These are phyloP conservation scores for Verasper variegatus DNA, from an alignment of 2,113 vertebrate genomes.

Conservation along the genomic window DNA sequence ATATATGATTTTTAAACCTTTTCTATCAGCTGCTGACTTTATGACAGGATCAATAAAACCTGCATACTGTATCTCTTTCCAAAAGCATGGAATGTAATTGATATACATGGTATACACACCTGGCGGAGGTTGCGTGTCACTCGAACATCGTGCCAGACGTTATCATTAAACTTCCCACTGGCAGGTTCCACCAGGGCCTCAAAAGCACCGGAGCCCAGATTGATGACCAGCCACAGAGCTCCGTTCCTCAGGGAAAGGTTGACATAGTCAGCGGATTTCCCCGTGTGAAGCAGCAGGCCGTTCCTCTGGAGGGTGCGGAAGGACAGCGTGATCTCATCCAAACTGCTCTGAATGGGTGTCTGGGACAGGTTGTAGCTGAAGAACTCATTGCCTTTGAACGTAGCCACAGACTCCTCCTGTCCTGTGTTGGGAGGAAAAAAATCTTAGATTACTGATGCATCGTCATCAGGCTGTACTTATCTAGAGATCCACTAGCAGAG, in stretches of 20 bases:
- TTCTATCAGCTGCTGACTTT: background rate
- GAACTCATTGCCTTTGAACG: conserved; percentile 94
- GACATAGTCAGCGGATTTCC: conserved; percentile 93
- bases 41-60: background rate
- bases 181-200: conserved; percentile 95
- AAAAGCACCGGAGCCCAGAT: conserved; percentile 94
- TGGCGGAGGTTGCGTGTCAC: conserved; percentile 96
- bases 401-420: conserved; percentile 93
- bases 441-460: conserved; percentile 36
- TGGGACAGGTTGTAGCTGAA: conserved; percentile 98
- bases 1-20: background rate
- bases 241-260: conserved; percentile 94
- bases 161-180: conserved; percentile 93
- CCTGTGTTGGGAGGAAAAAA: conserved; percentile 77
- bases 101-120: conserved; percentile 76
- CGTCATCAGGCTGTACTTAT: background rate
- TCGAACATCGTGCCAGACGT: conserved; percentile 91
- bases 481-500: background rate
- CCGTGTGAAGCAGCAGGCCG: conserved; percentile 95
- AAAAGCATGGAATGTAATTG: no score
- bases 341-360: conserved; percentile 95
- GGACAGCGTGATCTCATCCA: conserved; percentile 95
- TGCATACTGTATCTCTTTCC: no score
- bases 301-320: conserved; percentile 95
- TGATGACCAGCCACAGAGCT: conserved; percentile 95